Conservation (phyloP, 2,888 invertebrate species). For the Sericinus montela region DNA sequence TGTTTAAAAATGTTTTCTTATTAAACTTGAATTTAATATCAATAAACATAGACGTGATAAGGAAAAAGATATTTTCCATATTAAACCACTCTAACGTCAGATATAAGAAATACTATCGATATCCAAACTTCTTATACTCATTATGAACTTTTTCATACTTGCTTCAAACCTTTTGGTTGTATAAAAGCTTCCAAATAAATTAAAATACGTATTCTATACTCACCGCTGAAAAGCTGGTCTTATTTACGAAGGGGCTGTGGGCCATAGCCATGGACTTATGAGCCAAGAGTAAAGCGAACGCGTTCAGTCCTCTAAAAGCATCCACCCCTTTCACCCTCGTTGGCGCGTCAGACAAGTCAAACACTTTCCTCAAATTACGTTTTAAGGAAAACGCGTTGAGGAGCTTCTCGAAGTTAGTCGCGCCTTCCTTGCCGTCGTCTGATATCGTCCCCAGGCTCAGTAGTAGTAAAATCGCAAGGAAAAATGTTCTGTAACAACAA, state of each 20-base stretch:
- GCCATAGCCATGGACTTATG: slow-evolving; percentile 81
- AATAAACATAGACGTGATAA: too few species aligned
- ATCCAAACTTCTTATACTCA: too few species aligned
- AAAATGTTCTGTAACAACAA: slow-evolving; percentile 54
- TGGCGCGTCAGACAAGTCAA: slow-evolving; percentile 56
- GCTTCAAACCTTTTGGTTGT: background rate
- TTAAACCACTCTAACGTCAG: too few species aligned
- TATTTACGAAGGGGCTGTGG: slow-evolving; percentile 79
- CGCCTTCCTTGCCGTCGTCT: slow-evolving; percentile 64
- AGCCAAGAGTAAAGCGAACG: slow-evolving; percentile 72
- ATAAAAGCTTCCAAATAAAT: background rate
- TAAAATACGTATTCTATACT: slow-evolving; percentile 27
- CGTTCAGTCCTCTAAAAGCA: slow-evolving; percentile 76
- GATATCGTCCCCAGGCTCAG: slow-evolving; percentile 62
- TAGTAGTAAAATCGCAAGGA: slow-evolving; percentile 57
- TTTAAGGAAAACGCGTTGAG: slow-evolving; percentile 74
- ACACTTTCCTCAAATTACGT: slow-evolving; percentile 64
- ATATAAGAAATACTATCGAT: too few species aligned
- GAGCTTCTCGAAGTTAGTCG: slow-evolving; percentile 68
- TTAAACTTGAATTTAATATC: too few species aligned
- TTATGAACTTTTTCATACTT: background rate
- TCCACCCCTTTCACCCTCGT: slow-evolving; percentile 71
- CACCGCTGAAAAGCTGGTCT: slow-evolving; percentile 76
- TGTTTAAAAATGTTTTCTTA: too few species aligned
- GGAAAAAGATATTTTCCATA: too few species aligned